Conservation (phyloP, 1,140 invertebrate genomes). For the Physella acuta region DNA sequence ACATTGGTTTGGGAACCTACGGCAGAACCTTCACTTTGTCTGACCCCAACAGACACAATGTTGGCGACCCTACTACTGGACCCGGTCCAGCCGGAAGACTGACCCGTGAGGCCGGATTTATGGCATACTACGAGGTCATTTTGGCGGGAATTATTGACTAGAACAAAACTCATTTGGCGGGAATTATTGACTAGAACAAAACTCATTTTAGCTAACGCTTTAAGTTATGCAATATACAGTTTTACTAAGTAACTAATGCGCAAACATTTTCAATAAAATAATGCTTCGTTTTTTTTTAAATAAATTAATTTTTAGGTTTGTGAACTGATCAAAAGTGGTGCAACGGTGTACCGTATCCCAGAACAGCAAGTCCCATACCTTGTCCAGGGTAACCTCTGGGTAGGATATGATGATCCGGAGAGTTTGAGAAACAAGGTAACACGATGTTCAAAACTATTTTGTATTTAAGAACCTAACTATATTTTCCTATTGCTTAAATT, state of each 20-base stretch:
- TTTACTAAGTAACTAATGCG: no score
- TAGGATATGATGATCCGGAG: slow-evolving; percentile 81
- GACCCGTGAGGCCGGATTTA: slow-evolving; percentile 62
- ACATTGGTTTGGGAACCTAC: slow-evolving; percentile 84
- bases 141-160: no score
- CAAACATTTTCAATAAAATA: no score
- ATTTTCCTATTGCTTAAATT: no score
- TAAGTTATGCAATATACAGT: no score
- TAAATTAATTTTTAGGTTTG: slow-evolving; percentile 15
- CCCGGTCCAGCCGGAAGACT: slow-evolving; percentile 62
- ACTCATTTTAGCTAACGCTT: no score
- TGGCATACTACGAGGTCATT: slow-evolving; percentile 44
- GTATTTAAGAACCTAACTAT: no score
- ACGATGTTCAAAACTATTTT: no score
- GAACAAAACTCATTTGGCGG: no score
- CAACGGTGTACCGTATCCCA: slow-evolving; percentile 12
- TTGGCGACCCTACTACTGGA: slow-evolving; percentile 34
- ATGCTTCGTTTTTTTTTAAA: no score
- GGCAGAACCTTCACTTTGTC: slow-evolving; percentile 43
- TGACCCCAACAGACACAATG: slow-evolving; percentile 12
- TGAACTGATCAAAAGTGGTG: slow-evolving; percentile 27
- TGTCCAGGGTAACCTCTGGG: slow-evolving; percentile 81
- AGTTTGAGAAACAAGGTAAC: slow-evolving; percentile 76
- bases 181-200: no score
- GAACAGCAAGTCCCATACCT: slow-evolving; percentile 79